Evolutionary conservation across 1,140 invertebrate species (phyloP).

Genomic region (Anadara kagoshimensis): DNA sequence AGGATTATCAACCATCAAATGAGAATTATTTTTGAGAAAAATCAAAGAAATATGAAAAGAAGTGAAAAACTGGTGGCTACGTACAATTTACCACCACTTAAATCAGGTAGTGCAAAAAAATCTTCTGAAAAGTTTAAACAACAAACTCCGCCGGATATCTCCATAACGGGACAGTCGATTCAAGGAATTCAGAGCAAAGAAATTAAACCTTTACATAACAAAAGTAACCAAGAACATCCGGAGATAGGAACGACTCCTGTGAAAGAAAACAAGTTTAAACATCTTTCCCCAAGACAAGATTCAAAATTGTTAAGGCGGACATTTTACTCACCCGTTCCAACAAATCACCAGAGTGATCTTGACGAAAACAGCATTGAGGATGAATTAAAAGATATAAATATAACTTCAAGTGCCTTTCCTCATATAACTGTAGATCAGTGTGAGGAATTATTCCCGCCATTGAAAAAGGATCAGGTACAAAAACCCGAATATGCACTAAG

Average conservation of each 20-base stretch:
- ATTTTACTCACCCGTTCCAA: conserved; percentile 12
- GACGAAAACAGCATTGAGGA: neutral
- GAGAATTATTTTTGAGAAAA: conserved; percentile 1
- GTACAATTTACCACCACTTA: conserved; percentile 19
- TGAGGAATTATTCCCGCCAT: conserved; percentile 34
- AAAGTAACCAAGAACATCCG: neutral
- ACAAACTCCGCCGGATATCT: neutral
- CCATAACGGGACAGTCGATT: too few relatives aligned
- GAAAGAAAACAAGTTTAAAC: too few relatives aligned
- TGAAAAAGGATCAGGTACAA: conserved; percentile 8
- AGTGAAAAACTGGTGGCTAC: conserved; percentile 27
- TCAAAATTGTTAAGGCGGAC: conserved; percentile 1
- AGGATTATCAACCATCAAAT: conserved; percentile 21
- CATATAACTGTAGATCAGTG: conserved; percentile 43
- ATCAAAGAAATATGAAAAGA: conserved; percentile 22
- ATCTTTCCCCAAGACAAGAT: neutral
- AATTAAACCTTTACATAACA: neutral
- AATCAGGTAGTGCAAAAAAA: conserved; percentile 7
- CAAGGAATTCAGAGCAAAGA: neutral
- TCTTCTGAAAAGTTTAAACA: too few relatives aligned
- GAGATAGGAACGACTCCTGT: neutral
- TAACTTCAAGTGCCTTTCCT: conserved; percentile 17
- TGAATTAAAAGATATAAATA: neutral
- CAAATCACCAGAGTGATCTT: too few relatives aligned
- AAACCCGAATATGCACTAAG: conserved; percentile 23